Percentiles rank a stretch among this genome's conserved stretches.
Conservation (phyloP, 2,888 invertebrate genomes). For the Apoda limacodes region DNA sequence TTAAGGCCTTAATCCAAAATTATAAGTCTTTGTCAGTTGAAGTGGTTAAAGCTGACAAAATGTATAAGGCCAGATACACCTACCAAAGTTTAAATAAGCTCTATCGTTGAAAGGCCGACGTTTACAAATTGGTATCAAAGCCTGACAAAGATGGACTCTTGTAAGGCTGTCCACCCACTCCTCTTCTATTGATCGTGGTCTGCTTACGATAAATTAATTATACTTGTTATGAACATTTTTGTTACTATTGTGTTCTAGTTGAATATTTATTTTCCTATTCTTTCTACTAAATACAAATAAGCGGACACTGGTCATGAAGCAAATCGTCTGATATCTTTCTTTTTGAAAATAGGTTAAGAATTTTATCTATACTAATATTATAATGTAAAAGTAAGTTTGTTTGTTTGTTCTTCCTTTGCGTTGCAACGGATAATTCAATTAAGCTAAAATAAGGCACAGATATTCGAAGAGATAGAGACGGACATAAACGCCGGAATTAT, state of each 20-base stretch:
- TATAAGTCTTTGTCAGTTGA: neutral
- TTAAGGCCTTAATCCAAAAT: neutral
- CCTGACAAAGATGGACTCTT: slow-evolving; percentile 68
- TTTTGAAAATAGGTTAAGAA: too few species aligned
- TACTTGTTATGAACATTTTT: slow-evolving; percentile 66
- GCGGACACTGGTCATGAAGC: slow-evolving; percentile 64
- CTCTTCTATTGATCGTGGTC: slow-evolving; percentile 59
- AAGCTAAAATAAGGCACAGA: too few species aligned
- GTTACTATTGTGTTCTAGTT: slow-evolving; percentile 50
- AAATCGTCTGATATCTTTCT: too few species aligned
- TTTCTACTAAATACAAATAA: slow-evolving; percentile 44
- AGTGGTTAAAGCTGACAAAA: neutral
- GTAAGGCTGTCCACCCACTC: slow-evolving; percentile 68
- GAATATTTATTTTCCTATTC: slow-evolving; percentile 54
- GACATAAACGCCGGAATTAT: too few species aligned
- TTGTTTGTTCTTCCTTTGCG: too few species aligned
- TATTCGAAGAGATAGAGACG: too few species aligned
- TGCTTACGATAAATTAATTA: slow-evolving; percentile 64
- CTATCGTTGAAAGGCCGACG: slow-evolving; percentile 61
- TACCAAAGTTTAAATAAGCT: slow-evolving; percentile 61
- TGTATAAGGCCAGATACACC: slow-evolving; percentile 35
- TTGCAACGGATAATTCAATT: too few species aligned
- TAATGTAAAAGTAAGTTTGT: too few species aligned
- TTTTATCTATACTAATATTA: too few species aligned
- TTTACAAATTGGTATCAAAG: slow-evolving; percentile 67